phyloP scores from a whole-genome alignment of 2,888 invertebrate genomes.

The Dendrolimus pini region DNA sequence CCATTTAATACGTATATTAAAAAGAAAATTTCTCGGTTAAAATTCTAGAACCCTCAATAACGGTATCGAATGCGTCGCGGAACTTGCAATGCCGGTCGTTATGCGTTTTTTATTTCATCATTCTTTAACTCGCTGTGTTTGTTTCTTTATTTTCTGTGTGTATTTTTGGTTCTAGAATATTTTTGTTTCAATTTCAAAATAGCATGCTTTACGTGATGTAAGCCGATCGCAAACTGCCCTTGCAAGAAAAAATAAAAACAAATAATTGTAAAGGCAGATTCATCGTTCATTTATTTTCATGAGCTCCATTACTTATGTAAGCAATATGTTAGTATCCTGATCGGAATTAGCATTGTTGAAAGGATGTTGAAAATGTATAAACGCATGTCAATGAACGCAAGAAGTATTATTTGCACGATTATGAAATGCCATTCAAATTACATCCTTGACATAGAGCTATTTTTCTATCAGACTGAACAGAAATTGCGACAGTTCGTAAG shows the following conservation, averaged over 20 bases:
- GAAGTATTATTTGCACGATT: not conserved
- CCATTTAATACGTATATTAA: slow-evolving; percentile 18
- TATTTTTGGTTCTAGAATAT: slow-evolving; percentile 40
- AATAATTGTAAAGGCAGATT: slow-evolving; percentile 34
- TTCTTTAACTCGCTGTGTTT: slow-evolving; percentile 9
- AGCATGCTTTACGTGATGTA: slow-evolving; percentile 39
- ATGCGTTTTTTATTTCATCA: slow-evolving; percentile 12
- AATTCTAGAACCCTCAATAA: slow-evolving; percentile 30
- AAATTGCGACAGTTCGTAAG: not conserved
- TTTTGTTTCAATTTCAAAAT: slow-evolving; percentile 12
- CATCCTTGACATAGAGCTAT: no score
- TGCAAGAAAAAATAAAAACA: slow-evolving; percentile 22
- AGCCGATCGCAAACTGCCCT: slow-evolving; percentile 35
- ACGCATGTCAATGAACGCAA: not conserved
- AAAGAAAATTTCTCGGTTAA: slow-evolving; percentile 6
- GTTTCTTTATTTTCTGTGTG: slow-evolving; percentile 12
- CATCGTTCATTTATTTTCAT: slow-evolving; percentile 17
- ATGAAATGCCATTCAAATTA: not conserved
- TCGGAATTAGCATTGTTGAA: no score
- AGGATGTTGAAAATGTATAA: slow-evolving; percentile 1
- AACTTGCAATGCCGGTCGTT: slow-evolving; percentile 19
- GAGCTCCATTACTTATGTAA: slow-evolving; percentile 14
- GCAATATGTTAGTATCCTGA: slow-evolving; percentile 16
- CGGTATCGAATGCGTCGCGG: slow-evolving; percentile 14
- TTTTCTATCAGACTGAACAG: slow-evolving; percentile 4